These are phyloP conservation scores for Micromys minutus DNA, from an alignment of 2,113 vertebrate species.

Conservation along the genomic window DNA sequence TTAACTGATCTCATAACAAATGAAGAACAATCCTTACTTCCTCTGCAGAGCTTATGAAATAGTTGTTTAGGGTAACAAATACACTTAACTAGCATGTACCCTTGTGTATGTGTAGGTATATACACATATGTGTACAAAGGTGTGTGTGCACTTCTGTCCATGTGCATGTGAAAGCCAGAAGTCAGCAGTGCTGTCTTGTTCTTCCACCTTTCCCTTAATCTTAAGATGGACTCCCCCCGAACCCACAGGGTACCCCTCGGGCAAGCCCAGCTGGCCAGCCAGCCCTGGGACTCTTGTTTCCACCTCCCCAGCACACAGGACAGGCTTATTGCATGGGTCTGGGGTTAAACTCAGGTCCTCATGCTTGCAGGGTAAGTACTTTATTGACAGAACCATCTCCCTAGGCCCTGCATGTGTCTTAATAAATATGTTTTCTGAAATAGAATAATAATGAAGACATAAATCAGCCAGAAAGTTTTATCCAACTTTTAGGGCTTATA, in stretches of 20 bases:
- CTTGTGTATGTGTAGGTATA: too few relatives aligned
- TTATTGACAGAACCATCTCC: not conserved
- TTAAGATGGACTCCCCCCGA: not conserved
- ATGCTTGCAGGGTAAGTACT: too few relatives aligned
- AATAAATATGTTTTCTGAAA: constrained; percentile 7
- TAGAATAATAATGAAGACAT: not conserved
- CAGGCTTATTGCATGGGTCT: not conserved
- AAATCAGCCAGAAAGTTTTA: not conserved
- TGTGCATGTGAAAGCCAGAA: not conserved
- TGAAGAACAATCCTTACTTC: not conserved
- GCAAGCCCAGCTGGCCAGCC: not conserved
- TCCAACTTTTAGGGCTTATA: not conserved
- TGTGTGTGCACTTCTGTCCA: too few relatives aligned
- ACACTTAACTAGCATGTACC: not conserved
- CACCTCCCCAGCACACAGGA: not conserved
- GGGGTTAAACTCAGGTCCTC: not conserved
- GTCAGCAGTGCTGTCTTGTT: not conserved
- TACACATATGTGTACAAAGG: too few relatives aligned
- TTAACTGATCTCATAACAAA: constrained; percentile 20
- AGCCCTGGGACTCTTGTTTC: not conserved
- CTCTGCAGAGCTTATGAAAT: not conserved
- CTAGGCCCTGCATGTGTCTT: not conserved
- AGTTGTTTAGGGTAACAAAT: not conserved
- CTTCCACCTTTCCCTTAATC: not conserved
- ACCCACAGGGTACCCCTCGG: not conserved